Evolutionary conservation across 23 tunicate species (phyloP).

Genomic region (Halocynthia aurantium): DNA sequence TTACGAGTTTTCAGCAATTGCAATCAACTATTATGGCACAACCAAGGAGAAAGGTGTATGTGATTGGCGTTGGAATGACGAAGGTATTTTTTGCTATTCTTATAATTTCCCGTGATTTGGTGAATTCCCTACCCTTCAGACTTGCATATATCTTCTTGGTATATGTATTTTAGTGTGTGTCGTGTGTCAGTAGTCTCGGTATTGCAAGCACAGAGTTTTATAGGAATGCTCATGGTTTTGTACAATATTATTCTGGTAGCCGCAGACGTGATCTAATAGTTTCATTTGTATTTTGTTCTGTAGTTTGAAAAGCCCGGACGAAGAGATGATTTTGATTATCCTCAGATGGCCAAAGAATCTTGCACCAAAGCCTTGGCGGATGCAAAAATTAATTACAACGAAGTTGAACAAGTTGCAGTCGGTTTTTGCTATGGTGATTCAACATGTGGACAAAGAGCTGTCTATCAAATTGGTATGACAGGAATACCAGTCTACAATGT

Average conservation of each 20-base stretch:
- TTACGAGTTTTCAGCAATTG: too few species aligned
- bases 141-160: too few species aligned
- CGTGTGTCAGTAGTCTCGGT: too few species aligned
- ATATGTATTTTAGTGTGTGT: too few species aligned
- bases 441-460: slow-evolving; percentile 92
- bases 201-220: too few species aligned
- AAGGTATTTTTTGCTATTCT: slow-evolving; percentile 37
- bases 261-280: too few species aligned
- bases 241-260: too few species aligned
- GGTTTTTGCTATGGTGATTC: slow-evolving; percentile 98
- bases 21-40: slow-evolving; percentile 16
- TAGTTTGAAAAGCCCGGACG: slow-evolving; percentile 98
- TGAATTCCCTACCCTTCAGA: too few species aligned
- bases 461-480: slow-evolving; percentile 88
- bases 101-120: neutral
- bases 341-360: slow-evolving; percentile 97
- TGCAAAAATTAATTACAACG: slow-evolving; percentile 72
- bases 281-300: neutral
- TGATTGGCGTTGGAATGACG: slow-evolving; percentile 99
- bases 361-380: slow-evolving; percentile 83
- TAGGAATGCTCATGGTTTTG: too few species aligned
- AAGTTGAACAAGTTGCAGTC: slow-evolving; percentile 87
- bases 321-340: slow-evolving; percentile 94
- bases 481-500: slow-evolving; percentile 96
- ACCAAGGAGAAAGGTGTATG: slow-evolving; percentile 78